Percentiles rank a stretch among this genome's conserved stretches.
phyloP scores from a whole-genome alignment of 2,888 invertebrate species.

The Eristalinus aeneus region DNA sequence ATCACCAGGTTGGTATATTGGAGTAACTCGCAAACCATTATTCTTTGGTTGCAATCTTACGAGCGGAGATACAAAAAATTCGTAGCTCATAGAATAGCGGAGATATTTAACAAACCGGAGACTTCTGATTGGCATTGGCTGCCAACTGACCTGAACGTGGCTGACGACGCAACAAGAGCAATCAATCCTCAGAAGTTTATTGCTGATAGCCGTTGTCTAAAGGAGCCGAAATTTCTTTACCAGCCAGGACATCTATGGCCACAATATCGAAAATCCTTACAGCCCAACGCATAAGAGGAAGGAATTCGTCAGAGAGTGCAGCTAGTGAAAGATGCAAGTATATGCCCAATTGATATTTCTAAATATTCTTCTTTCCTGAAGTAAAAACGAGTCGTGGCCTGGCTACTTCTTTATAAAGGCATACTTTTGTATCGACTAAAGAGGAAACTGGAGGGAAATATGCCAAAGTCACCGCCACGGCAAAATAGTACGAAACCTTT shows the following conservation, averaged over 20 bases:
- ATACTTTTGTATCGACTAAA: too few relatives aligned
- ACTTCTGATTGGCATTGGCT: too few relatives aligned
- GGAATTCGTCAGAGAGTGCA: not conserved
- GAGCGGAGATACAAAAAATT: conserved; percentile 41
- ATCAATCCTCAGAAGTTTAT: conserved; percentile 33
- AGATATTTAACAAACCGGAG: conserved; percentile 2
- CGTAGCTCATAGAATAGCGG: conserved; percentile 23
- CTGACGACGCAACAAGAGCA: conserved; percentile 30
- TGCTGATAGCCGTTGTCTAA: conserved; percentile 46
- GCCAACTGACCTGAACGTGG: too few relatives aligned
- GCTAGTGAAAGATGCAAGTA: too few relatives aligned
- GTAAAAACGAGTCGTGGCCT: too few relatives aligned
- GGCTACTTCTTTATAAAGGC: not conserved
- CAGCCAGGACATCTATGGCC: too few relatives aligned
- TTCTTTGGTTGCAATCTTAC: too few relatives aligned
- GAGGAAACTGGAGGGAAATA: not conserved
- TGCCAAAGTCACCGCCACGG: not conserved
- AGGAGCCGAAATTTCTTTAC: conserved; percentile 21
- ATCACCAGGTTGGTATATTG: not conserved
- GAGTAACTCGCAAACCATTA: too few relatives aligned
- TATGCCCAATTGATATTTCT: too few relatives aligned
- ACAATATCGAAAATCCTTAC: not conserved
- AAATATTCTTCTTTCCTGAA: too few relatives aligned
- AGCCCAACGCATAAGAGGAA: not conserved
- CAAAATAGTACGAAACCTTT: not conserved